phyloP scores from a whole-genome alignment of 2,113 vertebrate species.

The Numida meleagris region DNA sequence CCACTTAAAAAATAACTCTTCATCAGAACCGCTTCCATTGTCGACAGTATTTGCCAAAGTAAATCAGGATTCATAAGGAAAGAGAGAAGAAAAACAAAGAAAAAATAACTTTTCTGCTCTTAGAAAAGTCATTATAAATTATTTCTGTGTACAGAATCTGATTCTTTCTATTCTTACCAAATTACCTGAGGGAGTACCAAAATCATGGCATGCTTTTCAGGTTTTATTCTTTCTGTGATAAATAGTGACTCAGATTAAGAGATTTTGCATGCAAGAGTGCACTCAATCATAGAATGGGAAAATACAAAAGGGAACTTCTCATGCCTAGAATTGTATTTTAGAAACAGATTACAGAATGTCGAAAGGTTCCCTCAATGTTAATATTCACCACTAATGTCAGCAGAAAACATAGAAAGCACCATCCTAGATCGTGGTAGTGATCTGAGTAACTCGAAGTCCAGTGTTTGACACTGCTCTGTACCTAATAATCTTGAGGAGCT shows the following conservation, averaged over 20 bases:
- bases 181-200: not conserved
- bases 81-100: not conserved
- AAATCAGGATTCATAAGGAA: not conserved
- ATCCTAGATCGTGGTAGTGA: not conserved
- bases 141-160: not conserved
- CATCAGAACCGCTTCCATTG: not conserved
- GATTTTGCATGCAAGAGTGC: not conserved
- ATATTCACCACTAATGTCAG: not conserved
- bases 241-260: not conserved
- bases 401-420: not conserved
- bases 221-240: slow-evolving; percentile 18
- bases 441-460: not conserved
- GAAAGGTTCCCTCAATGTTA: slow-evolving; percentile 3
- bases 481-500: not conserved
- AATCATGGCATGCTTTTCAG: not conserved
- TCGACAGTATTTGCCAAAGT: not conserved
- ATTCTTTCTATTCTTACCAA: not conserved
- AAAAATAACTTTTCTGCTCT: not conserved
- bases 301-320: slow-evolving; percentile 41
- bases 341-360: not conserved
- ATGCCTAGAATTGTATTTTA: not conserved
- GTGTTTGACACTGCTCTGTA: not conserved
- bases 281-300: slow-evolving; percentile 9
- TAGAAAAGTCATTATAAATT: not conserved
- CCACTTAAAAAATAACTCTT: not conserved